Evolutionary conservation across 2,113 vertebrate genomes (phyloP).

Genomic region (Chrysochloris asiatica): DNA sequence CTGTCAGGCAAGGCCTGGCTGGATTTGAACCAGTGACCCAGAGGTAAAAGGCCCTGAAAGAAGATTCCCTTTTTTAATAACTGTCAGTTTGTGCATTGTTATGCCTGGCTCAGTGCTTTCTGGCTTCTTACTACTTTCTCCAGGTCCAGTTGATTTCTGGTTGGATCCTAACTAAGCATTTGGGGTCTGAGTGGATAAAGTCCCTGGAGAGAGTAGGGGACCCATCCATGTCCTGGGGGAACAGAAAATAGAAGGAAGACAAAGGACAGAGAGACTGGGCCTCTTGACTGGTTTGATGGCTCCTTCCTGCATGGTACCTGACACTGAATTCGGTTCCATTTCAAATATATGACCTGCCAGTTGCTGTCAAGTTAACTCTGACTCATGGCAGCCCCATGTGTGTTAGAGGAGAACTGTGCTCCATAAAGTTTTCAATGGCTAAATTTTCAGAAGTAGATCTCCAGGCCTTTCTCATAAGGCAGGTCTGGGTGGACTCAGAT

Average conservation of each 20-base stretch:
- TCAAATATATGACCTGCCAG: not conserved
- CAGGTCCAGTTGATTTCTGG: not conserved
- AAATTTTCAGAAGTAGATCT: not conserved
- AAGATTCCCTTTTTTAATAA: not conserved
- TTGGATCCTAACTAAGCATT: not conserved
- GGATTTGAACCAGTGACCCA: constrained; percentile 73
- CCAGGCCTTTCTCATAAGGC: not conserved
- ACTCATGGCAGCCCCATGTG: not conserved
- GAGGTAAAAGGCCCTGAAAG: constrained; percentile 41
- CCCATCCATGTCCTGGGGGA: not conserved
- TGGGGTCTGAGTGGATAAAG: not conserved
- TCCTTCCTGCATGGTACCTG: not conserved
- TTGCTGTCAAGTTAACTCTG: not conserved
- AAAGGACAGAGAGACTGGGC: not conserved
- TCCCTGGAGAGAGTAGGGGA: not conserved
- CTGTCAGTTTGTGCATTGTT: not conserved
- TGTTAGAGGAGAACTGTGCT: not conserved
- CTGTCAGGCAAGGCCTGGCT: constrained; percentile 65
- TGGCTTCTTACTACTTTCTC: not conserved
- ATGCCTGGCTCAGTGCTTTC: not conserved
- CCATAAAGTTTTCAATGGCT: not conserved
- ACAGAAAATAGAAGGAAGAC: not conserved
- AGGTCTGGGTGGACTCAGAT: not conserved
- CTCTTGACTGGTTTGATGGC: not conserved
- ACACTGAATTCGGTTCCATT: no score